Evolutionary conservation across 2,888 invertebrate genomes (phyloP).

Genomic region (Amblyteles armatorius): DNA sequence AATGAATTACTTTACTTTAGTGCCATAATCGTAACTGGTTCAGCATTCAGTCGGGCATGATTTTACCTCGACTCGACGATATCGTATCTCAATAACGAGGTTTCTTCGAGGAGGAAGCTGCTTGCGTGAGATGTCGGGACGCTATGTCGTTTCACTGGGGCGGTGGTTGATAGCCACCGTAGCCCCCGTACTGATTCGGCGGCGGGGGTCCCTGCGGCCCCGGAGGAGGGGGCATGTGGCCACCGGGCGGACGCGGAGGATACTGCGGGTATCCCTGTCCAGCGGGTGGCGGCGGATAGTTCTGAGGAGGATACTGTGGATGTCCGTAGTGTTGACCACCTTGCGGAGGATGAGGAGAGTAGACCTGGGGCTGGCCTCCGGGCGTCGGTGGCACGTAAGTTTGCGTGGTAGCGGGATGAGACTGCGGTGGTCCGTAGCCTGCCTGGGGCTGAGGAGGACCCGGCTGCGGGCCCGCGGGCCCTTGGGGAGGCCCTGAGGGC

Average conservation of each 20-base stretch:
- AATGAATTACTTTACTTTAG: constrained; percentile 40
- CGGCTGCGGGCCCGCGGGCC: constrained; percentile 81
- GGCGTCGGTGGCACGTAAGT: constrained; percentile 83
- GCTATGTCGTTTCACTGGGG: constrained; percentile 86
- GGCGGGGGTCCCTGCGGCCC: constrained; percentile 90
- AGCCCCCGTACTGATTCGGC: constrained; percentile 91
- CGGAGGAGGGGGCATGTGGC: constrained; percentile 87
- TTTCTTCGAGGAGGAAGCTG: constrained; percentile 58
- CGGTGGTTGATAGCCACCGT: constrained; percentile 92
- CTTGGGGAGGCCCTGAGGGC: constrained; percentile 81
- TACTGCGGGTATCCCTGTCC: constrained; percentile 89
- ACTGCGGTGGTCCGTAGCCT: constrained; percentile 85
- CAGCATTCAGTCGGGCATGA: neutral
- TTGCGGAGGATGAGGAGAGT: constrained; percentile 87
- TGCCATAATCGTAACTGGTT: constrained; percentile 39
- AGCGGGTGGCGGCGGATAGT: constrained; percentile 87
- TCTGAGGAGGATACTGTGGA: constrained; percentile 87
- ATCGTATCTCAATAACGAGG: constrained; percentile 50
- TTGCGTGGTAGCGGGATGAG: constrained; percentile 85
- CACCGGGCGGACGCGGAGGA: constrained; percentile 87
- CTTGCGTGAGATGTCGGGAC: constrained; percentile 36
- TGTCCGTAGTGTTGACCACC: constrained; percentile 85
- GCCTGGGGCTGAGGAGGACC: constrained; percentile 83
- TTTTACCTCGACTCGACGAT: neutral
- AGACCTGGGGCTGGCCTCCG: constrained; percentile 85